phyloP scores from a whole-genome alignment of 2,113 vertebrate genomes.

The Panthera uncia region DNA sequence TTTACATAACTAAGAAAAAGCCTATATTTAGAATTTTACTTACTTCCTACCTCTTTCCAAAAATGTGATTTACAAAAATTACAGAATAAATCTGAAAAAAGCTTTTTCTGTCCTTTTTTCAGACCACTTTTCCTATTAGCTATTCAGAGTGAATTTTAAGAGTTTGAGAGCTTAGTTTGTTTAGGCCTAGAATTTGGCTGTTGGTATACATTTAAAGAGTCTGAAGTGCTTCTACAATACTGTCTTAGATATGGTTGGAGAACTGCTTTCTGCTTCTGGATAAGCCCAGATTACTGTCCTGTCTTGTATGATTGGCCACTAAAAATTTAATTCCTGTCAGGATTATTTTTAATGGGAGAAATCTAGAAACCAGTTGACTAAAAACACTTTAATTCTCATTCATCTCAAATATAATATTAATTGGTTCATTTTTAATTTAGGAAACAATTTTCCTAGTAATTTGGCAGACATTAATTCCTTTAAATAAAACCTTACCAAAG shows the following conservation, averaged over 20 bases:
- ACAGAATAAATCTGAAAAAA: slow-evolving; percentile 22
- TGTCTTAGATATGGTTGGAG: neutral
- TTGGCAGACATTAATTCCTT: slow-evolving; percentile 11
- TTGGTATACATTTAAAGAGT: neutral
- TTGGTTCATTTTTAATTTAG: slow-evolving; percentile 61
- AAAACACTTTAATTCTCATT: slow-evolving; percentile 48
- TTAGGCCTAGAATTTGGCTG: slow-evolving; percentile 49
- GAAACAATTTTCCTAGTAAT: slow-evolving; percentile 37
- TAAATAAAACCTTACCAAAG: slow-evolving; percentile 42
- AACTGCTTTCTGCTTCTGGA: neutral
- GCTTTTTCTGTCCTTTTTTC: slow-evolving; percentile 30
- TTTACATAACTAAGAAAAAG: slow-evolving; percentile 65
- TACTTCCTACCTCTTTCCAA: slow-evolving; percentile 73
- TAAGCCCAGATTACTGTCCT: neutral
- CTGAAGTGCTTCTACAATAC: neutral
- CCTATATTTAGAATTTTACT: slow-evolving; percentile 57
- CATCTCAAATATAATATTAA: slow-evolving; percentile 51
- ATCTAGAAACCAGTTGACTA: slow-evolving; percentile 4
- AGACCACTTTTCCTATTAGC: slow-evolving; percentile 28
- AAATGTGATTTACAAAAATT: slow-evolving; percentile 67
- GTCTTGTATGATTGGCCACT: neutral
- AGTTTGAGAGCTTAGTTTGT: slow-evolving; percentile 45
- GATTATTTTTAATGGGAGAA: slow-evolving; percentile 56
- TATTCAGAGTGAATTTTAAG: slow-evolving; percentile 21
- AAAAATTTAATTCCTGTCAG: slow-evolving; percentile 40